Evolutionary conservation across 2,797 vertebrate genomes (phyloP).

Genomic region (Lepidocolaptes lacrymiger): DNA sequence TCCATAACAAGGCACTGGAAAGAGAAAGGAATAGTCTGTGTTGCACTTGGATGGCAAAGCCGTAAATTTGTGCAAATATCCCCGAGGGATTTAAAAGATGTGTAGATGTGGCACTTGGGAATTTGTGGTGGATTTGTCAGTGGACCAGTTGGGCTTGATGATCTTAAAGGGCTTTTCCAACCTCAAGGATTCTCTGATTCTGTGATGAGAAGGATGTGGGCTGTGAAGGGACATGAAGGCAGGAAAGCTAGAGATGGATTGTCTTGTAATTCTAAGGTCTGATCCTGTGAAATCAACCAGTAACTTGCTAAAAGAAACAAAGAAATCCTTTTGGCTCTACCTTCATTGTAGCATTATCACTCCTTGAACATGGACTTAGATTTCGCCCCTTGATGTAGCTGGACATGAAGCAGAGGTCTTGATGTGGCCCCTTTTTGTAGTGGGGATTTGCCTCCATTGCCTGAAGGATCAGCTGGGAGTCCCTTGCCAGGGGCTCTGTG

Average conservation of each 20-base stretch:
- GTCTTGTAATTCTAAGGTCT: not conserved
- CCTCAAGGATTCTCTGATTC: rapidly evolving
- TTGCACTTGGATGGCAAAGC: not conserved
- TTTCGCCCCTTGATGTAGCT: not conserved
- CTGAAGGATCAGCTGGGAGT: not conserved
- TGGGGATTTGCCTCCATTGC: not conserved
- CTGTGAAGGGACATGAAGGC: not conserved
- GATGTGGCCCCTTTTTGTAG: not conserved
- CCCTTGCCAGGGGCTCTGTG: not conserved
- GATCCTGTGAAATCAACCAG: not conserved
- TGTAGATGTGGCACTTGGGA: not conserved
- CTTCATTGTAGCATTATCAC: not conserved
- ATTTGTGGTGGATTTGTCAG: not conserved
- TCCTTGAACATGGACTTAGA: not conserved
- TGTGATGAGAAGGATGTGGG: not conserved
- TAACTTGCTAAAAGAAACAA: not conserved
- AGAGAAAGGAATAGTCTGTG: not conserved
- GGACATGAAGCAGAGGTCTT: not conserved
- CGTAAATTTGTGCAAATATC: not conserved
- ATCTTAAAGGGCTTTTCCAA: not conserved
- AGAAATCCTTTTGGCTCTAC: not conserved
- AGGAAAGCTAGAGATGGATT: not conserved
- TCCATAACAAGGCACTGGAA: not conserved
- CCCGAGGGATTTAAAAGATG: not conserved
- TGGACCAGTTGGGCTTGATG: rapidly evolving